Conservation (phyloP, 2,888 invertebrate species). For the Horisme vitalbata region DNA sequence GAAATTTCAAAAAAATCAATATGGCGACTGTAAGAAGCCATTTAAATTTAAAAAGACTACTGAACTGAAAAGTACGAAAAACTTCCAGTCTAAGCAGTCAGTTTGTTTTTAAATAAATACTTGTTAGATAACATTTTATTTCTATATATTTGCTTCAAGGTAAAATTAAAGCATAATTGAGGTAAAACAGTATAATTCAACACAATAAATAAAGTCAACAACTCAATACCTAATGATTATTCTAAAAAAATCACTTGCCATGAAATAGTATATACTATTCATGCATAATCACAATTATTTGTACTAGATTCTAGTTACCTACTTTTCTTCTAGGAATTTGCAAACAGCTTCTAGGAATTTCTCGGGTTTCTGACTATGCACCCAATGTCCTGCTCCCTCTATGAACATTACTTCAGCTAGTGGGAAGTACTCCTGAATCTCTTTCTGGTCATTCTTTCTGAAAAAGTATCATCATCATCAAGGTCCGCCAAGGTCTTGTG, state of each 20-base stretch:
- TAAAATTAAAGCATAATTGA: constrained; percentile 7
- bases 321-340: constrained; percentile 84
- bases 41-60: too few species aligned
- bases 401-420: constrained; percentile 87
- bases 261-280: constrained; percentile 15
- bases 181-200: constrained; percentile 23
- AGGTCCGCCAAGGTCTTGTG: too few species aligned
- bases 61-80: too few species aligned
- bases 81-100: too few species aligned
- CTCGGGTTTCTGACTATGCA: constrained; percentile 94
- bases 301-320: constrained; percentile 26
- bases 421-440: constrained; percentile 88
- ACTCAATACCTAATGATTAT: constrained; percentile 30
- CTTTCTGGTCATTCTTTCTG: constrained; percentile 82
- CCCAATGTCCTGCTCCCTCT: constrained; percentile 94
- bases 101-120: too few species aligned
- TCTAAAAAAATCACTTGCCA: constrained; percentile 34
- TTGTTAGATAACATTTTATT: too few species aligned
- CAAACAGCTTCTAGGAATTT: constrained; percentile 87
- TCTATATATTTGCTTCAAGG: neutral
- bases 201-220: constrained; percentile 28
- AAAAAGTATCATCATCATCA: constrained; percentile 9
- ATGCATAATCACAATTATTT: constrained; percentile 40
- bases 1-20: too few species aligned
- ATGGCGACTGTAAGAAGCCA: too few species aligned